Conservation (phyloP, 2,888 invertebrate genomes). For the Hipparchia sbordonii region DNA sequence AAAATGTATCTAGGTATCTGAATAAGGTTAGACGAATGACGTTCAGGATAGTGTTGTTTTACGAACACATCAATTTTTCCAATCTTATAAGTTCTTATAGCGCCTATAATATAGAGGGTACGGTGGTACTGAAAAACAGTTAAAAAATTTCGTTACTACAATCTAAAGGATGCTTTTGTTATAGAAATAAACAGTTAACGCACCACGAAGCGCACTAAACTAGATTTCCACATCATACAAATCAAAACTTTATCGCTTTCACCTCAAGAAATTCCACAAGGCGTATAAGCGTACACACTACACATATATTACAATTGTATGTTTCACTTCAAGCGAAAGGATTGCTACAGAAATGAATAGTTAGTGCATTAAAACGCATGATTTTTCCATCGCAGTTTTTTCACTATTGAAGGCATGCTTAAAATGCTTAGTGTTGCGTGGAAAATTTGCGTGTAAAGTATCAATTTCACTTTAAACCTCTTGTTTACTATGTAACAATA, state of each 20-base stretch:
- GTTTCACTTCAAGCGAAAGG: slow-evolving; percentile 67
- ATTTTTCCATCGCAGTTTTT: slow-evolving; percentile 56
- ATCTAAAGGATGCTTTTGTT: neutral
- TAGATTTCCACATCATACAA: slow-evolving; percentile 25
- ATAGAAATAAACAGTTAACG: slow-evolving; percentile 3
- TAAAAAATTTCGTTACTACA: neutral
- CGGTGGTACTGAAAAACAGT: too few species aligned
- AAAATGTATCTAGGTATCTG: too few species aligned
- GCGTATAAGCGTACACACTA: slow-evolving; percentile 29
- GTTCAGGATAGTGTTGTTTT: too few species aligned
- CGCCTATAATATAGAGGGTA: too few species aligned
- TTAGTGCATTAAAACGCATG: slow-evolving; percentile 39
- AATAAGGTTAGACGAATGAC: too few species aligned
- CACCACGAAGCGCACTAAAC: slow-evolving; percentile 5
- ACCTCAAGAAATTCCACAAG: slow-evolving; percentile 35
- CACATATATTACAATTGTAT: slow-evolving; percentile 30
- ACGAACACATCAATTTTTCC: too few species aligned
- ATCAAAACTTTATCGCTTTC: slow-evolving; percentile 32
- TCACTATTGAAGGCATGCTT: slow-evolving; percentile 56
- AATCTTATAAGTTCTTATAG: too few species aligned
- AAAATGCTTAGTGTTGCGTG: slow-evolving; percentile 69
- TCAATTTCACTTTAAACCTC: slow-evolving; percentile 63
- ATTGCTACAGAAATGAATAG: slow-evolving; percentile 67
- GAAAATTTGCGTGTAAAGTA: slow-evolving; percentile 62
- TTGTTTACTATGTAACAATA: slow-evolving; percentile 11